Evolutionary conservation across 1,140 invertebrate genomes (phyloP), one percentile per base, ranked within the genome.

Genomic region (Philaenus spumarius): DNA sequence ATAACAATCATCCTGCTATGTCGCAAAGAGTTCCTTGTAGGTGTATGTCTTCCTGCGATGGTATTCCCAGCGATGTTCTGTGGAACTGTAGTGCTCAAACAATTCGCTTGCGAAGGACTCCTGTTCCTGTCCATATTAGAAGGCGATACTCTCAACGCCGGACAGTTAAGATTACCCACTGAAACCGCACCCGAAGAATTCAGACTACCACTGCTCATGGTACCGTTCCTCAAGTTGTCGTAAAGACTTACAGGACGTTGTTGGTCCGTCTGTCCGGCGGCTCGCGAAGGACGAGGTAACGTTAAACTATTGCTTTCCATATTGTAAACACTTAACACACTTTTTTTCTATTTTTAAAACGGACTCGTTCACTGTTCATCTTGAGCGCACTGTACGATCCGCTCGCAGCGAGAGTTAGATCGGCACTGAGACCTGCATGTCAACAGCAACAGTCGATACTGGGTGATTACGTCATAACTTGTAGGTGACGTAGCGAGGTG

Each of bases 1-100:
- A 84, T 77, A 6, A 85, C 83, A 55, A 85, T 81, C 83, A 86
- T 85, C 37, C 84, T 73, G 67, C 82, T 84, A 66, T 86, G 84
- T 56, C 83, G 73, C 52, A 86, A 71, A 63, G 82, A 85, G 68
- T 82, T 84, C 60, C 83, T 75, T n/a, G 83, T 86, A 39, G 83
- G 84, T 19, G 81, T 80, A 67, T 86, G 84, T 63, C 81, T 73
- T 19, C 78, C 80, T 23, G 78, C 79, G 59, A 84, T 78, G 69
- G 79, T 79, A 55, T 73, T 73, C 20, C 77, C 77, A 20, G 81
- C 80, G 59, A 86, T 75, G 71, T 83, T 84, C 68, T 83, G 82
- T 40, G 84, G 84, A 51, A 86, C 83, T 1, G 84, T 86, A 19
- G 84, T 86, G 57, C 77, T 77, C 69, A 85, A 64, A 66, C 72